A percentile compares a stretch with the other conserved stretches of the same genome.
Conservation (phyloP, 1,140 invertebrate genomes). For the Lanistes nyassanus region DNA sequence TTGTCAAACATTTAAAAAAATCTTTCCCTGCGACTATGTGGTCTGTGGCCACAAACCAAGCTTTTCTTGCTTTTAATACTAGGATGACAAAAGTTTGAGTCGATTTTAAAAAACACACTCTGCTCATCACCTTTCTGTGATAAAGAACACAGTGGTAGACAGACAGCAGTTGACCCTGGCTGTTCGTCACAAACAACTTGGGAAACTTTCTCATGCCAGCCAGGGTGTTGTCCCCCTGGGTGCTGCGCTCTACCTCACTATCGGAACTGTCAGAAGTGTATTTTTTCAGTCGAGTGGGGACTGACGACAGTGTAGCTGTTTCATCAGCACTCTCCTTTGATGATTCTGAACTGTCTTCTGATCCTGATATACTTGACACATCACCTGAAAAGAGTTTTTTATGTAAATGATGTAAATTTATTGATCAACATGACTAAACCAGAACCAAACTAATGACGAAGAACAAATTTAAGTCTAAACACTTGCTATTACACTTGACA, state of each 20-base stretch:
- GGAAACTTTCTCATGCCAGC: slow-evolving; percentile 60
- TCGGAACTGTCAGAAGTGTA: slow-evolving; percentile 31
- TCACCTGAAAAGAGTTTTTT: slow-evolving; percentile 69
- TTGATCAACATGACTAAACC: background rate
- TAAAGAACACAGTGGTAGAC: slow-evolving; percentile 75
- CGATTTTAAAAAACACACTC: background rate
- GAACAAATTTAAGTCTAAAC: too few species aligned
- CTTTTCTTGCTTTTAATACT: background rate
- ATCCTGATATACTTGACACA: slow-evolving; percentile 81
- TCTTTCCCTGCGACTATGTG: background rate
- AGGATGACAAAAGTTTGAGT: background rate
- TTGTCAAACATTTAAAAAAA: background rate
- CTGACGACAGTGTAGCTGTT: slow-evolving; percentile 55
- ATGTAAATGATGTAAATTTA: background rate
- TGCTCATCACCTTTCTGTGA: slow-evolving; percentile 56
- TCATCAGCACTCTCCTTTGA: slow-evolving; percentile 62
- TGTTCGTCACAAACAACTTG: slow-evolving; percentile 80
- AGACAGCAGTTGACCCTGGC: slow-evolving; percentile 76
- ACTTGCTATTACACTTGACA: too few species aligned
- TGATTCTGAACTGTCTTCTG: slow-evolving; percentile 75
- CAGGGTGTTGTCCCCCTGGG: background rate
- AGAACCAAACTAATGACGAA: too few species aligned
- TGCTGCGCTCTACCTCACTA: slow-evolving; percentile 37
- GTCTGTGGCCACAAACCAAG: background rate
- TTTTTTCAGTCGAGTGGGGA: slow-evolving; percentile 63